Evolutionary conservation across 64 coral and sea anemone species (phyloP), one percentile per base, ranked within the genome.

Genomic region (Actinia tenebrosa): DNA sequence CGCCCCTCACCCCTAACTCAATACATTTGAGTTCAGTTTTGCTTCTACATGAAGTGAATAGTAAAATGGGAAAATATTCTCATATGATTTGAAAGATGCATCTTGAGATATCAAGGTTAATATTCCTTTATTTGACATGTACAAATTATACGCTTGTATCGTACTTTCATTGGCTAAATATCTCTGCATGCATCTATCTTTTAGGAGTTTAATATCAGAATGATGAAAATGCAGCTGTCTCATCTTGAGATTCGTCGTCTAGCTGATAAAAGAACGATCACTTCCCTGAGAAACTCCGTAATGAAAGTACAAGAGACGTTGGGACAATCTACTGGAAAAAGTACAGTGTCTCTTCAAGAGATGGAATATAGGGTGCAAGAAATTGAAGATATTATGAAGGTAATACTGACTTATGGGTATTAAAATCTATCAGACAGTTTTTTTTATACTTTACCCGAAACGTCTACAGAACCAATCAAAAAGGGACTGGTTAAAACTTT

Each of bases 161-260:
- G 0, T 50, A 50, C 4, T 50, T 50, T 8, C 47, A 8, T 50
- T 47, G 2, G 46, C 46, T 50, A 50, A 50, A 1, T 58, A 58
- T 58, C 10, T 58, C 7, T 58, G 56, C 15, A 58, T 58, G 56
- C 15, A 58, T 58, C 10, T 81, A 20, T 18, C 18, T 53, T 19
- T 45, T 52, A 81, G 79, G 79, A 81, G 18, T 50, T 50, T 22
- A 53, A 81, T 13, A 81, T 81, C 16, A 81, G 22, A 37, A 81
- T 45, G 43, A 44, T 81, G 16, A 81, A 81, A 22, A 25, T 17
- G n/a, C 50, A 50, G 6, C 45, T 81, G 7, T 50, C 15, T 7
- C 79, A 37, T 81, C 79, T 81, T n/a, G 79, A 81, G 42, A 22
- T 81, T 53, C 79, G 45, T 50, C 79, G 79, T 53, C 16, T 81